Evolutionary conservation across 2,797 vertebrate species (phyloP).

Genomic region (Paramormyrops hopkinsi): DNA sequence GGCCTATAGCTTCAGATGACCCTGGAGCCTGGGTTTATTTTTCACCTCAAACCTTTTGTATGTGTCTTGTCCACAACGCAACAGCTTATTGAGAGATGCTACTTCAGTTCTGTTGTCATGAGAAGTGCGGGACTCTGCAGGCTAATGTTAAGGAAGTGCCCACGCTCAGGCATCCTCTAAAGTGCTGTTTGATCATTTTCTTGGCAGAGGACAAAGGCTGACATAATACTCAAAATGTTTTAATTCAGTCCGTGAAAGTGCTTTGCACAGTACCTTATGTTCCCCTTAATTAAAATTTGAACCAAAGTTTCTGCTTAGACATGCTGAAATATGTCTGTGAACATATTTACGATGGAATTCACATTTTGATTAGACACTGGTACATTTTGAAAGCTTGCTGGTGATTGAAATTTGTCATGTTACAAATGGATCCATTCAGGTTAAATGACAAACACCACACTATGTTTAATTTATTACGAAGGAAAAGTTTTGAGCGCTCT

Average conservation of each 20-base stretch:
- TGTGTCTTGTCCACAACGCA: constrained; percentile 5
- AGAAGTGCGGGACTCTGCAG: not conserved
- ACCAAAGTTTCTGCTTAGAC: not conserved
- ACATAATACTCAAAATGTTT: not conserved
- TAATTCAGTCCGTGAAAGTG: not conserved
- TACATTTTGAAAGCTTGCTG: not conserved
- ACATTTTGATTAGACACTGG: not conserved
- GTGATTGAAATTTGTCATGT: not conserved
- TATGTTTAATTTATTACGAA: not conserved
- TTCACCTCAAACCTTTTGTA: constrained; percentile 16
- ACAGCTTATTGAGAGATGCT: not conserved
- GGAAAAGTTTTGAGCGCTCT: not conserved
- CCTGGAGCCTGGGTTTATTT: constrained; percentile 28
- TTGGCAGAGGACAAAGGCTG: constrained; percentile 12
- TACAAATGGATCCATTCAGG: not conserved
- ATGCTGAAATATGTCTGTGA: not conserved
- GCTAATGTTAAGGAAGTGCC: not conserved
- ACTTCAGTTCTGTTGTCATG: not conserved
- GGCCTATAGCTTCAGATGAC: constrained; percentile 27
- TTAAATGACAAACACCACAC: not conserved
- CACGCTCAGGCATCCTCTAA: not conserved
- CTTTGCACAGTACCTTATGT: not conserved
- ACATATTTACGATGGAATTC: not conserved
- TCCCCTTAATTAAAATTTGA: not conserved
- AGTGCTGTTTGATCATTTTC: not conserved